Evolutionary conservation across 2,797 vertebrate genomes (phyloP).

Genomic region (Urocyon cinereoargenteus): DNA sequence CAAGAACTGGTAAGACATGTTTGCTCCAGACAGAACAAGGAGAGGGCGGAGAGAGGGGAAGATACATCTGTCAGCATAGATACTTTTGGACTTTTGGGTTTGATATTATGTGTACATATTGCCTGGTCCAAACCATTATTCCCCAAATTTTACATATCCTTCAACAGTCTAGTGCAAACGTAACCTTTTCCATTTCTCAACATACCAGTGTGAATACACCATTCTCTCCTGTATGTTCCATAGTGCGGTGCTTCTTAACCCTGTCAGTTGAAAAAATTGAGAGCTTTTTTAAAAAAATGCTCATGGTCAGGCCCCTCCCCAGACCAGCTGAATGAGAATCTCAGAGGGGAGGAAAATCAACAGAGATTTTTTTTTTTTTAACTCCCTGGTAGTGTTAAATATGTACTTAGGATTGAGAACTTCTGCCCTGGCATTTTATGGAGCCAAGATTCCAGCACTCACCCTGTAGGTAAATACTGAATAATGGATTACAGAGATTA

Average conservation of each 20-base stretch:
- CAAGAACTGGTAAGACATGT: neutral
- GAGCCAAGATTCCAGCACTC: neutral
- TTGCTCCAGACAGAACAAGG: neutral
- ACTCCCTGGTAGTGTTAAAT: neutral
- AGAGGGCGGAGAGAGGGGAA: neutral
- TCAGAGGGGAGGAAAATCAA: no score
- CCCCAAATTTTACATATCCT: neutral
- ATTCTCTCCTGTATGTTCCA: neutral
- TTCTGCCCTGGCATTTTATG: neutral
- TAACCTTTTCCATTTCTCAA: neutral
- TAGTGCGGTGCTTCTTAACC: neutral
- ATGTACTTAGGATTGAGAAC: neutral
- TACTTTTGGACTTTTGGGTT: neutral
- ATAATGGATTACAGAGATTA: neutral
- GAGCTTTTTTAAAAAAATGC: neutral
- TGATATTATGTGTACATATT: neutral
- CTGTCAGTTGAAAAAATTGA: neutral
- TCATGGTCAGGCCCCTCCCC: neutral
- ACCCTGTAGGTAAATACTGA: constrained; percentile 7
- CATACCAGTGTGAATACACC: neutral
- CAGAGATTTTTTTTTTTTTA: no score
- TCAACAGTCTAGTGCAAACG: neutral
- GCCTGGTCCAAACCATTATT: neutral
- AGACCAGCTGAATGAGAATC: neutral
- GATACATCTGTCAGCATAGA: neutral